A percentile compares a stretch with the other conserved stretches of the same genome.
Evolutionary conservation across 35 echinoderm and acorn worm genomes (phyloP).

Genomic region (Hemicentrotus pulcherrimus): DNA sequence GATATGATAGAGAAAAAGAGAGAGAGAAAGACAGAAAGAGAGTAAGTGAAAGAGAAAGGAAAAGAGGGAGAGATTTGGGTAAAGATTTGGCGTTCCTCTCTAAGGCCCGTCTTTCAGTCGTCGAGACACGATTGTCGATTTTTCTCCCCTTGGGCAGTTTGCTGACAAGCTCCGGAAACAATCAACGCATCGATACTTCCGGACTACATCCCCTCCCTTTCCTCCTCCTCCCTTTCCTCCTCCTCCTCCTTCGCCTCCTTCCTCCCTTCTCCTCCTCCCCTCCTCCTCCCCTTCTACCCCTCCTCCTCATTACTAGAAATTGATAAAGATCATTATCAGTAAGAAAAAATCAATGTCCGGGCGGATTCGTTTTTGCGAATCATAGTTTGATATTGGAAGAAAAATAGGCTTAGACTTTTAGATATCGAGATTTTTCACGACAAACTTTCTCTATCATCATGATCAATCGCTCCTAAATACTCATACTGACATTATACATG

Average conservation of each 20-base stretch:
- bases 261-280: too few relatives aligned
- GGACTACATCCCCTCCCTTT: background rate
- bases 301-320: background rate
- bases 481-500: too few relatives aligned
- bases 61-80: background rate
- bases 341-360: too few relatives aligned
- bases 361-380: too few relatives aligned
- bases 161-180: conserved; percentile 7
- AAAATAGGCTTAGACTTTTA: too few relatives aligned
- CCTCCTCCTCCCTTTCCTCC: background rate
- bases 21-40: background rate
- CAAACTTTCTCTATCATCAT: too few relatives aligned
- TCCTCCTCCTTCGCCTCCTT: background rate
- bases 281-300: background rate
- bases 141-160: background rate
- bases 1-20: background rate
- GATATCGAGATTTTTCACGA: too few relatives aligned
- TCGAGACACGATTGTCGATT: background rate
- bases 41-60: background rate
- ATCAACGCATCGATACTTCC: background rate
- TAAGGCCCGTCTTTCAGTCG: background rate
- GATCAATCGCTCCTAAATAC: too few relatives aligned
- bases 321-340: too few relatives aligned
- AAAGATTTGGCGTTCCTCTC: background rate
- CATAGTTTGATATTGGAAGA: too few relatives aligned